Percentiles rank a stretch among this genome's conserved stretches.
Conservation (phyloP, 2,888 invertebrate genomes). For the Glyphotaelius pellucidus region DNA sequence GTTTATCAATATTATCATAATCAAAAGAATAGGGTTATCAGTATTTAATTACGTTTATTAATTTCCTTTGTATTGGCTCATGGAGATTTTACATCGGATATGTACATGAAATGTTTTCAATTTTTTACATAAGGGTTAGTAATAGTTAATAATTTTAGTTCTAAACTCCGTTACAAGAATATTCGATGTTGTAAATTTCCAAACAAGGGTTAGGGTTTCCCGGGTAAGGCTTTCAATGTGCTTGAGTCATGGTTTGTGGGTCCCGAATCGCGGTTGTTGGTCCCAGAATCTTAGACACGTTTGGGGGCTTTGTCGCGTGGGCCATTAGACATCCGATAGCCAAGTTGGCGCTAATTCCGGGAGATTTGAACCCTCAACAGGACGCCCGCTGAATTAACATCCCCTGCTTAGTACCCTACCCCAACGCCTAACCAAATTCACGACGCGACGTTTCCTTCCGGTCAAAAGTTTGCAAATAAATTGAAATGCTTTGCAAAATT, state of each 20-base stretch:
- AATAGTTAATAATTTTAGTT: neutral
- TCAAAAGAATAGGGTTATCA: too few relatives aligned
- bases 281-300: neutral
- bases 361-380: conserved; percentile 17
- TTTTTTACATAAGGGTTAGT: too few relatives aligned
- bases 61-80: too few relatives aligned
- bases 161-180: neutral
- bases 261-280: neutral
- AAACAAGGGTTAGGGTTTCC: neutral
- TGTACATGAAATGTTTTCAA: too few relatives aligned
- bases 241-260: conserved; percentile 1
- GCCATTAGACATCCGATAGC: neutral
- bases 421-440: neutral
- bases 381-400: conserved; percentile 32
- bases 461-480: neutral
- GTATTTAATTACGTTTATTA: too few relatives aligned
- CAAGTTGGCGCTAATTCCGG: conserved; percentile 26
- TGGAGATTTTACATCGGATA: too few relatives aligned
- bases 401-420: conserved; percentile 9
- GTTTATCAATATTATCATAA: too few relatives aligned
- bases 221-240: neutral
- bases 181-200: neutral
- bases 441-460: neutral
- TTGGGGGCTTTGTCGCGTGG: conserved; percentile 16
- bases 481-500: neutral